phyloP scores from a whole-genome alignment of 1,140 invertebrate genomes.

The Anoplophora glabripennis region DNA sequence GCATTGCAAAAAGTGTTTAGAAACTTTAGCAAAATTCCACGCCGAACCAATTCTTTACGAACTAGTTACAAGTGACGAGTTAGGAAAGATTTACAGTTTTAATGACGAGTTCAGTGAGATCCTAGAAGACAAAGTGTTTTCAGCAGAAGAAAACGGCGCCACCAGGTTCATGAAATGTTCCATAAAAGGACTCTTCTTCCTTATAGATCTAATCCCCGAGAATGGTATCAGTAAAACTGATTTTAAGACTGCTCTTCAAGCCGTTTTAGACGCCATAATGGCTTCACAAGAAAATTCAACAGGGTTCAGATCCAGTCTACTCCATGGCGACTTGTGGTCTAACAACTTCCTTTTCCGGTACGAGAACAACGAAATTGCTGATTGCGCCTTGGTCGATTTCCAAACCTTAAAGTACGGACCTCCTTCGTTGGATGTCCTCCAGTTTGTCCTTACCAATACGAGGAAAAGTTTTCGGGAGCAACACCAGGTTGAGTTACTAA shows the following conservation, averaged over 20 bases:
- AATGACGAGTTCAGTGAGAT: slow-evolving; percentile 11
- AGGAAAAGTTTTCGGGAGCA: slow-evolving; percentile 2
- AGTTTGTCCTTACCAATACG: slow-evolving; percentile 5
- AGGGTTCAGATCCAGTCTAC: slow-evolving; percentile 42
- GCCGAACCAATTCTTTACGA: slow-evolving; percentile 42
- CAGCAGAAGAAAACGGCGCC: background rate
- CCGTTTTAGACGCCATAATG: background rate
- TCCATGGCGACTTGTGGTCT: slow-evolving; percentile 60
- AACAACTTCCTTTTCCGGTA: slow-evolving; percentile 58
- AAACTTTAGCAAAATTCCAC: slow-evolving; percentile 44
- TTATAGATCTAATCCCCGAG: background rate
- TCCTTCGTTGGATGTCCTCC: slow-evolving; percentile 33
- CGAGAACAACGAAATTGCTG: slow-evolving; percentile 42
- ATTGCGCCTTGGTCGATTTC: slow-evolving; percentile 60
- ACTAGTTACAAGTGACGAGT: slow-evolving; percentile 19
- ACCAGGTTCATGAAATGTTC: background rate
- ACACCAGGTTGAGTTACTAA: background rate
- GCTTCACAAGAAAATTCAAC: no score
- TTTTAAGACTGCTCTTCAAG: background rate
- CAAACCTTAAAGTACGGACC: slow-evolving; percentile 55
- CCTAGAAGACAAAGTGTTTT: slow-evolving; percentile 9
- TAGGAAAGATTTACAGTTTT: slow-evolving; percentile 17
- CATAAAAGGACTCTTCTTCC: background rate
- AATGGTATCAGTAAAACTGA: background rate
- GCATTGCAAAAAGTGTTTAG: slow-evolving; percentile 35